Percentiles rank a stretch among this genome's conserved stretches.
Conservation (phyloP, 2,888 invertebrate species). For the Iselma pallidipennis region DNA sequence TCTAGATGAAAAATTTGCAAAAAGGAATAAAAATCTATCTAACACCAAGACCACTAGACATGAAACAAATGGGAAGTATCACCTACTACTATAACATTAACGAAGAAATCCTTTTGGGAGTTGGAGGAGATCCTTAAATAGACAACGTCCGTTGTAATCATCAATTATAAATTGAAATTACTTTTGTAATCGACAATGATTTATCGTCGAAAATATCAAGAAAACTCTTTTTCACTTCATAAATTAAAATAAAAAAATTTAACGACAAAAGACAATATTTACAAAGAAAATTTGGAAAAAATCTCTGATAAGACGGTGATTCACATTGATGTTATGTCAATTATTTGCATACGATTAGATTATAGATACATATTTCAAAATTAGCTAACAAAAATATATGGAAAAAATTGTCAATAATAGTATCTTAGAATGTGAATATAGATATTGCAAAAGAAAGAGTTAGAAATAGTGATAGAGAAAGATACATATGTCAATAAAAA, state of each 20-base stretch:
- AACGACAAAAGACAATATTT: background rate
- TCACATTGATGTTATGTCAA: background rate
- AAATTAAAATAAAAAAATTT: no score
- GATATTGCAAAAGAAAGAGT: no score
- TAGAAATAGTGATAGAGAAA: no score
- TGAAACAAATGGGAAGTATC: background rate
- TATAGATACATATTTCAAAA: conserved; percentile 2
- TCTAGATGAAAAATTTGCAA: background rate
- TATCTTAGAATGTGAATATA: no score
- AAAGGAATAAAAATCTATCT: background rate
- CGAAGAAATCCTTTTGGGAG: background rate
- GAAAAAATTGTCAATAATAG: no score
- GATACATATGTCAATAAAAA: no score
- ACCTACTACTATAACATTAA: background rate
- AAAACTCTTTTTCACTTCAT: background rate
- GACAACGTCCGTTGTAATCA: background rate
- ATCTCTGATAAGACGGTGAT: no score
- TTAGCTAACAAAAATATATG: conserved; percentile 9
- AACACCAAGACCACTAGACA: background rate
- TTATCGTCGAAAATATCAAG: background rate
- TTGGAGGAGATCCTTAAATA: background rate
- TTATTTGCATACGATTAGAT: background rate
- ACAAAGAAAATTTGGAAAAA: background rate
- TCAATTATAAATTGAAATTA: conserved; percentile 1
- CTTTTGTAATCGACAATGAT: background rate